Evolutionary conservation across 1,140 invertebrate species (phyloP).

Genomic region (Bombus soroeensis): DNA sequence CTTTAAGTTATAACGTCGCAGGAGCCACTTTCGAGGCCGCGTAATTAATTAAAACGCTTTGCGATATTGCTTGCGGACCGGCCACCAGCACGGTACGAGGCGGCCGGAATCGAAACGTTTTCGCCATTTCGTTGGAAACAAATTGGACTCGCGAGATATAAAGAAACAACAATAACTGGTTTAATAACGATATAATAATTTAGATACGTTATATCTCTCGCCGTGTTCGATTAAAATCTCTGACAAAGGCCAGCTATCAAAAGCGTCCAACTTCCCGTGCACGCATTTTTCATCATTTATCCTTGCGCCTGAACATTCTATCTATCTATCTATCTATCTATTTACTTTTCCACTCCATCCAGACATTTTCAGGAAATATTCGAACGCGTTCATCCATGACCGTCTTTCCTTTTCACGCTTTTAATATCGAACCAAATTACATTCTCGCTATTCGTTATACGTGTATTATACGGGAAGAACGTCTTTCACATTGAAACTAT

Average conservation of each 20-base stretch:
- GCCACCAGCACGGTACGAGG: too few relatives aligned
- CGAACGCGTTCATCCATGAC: neutral
- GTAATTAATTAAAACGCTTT: constrained; percentile 40
- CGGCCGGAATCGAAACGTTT: constrained; percentile 2
- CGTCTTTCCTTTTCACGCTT: neutral
- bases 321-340: neutral
- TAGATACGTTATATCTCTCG: neutral
- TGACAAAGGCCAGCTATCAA: neutral
- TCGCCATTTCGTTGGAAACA: neutral
- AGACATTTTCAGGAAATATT: neutral
- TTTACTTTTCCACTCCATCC: too few relatives aligned
- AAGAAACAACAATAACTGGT: neutral
- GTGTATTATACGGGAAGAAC: neutral
- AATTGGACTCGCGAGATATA: neutral
- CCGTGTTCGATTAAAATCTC: neutral
- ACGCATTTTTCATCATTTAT: neutral
- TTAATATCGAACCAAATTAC: neutral
- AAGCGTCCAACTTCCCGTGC: neutral
- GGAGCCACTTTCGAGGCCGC: neutral
- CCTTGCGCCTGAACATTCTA: neutral
- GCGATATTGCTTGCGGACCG: neutral
- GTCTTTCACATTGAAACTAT: neutral
- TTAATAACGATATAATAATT: constrained; percentile 1
- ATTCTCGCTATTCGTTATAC: too few relatives aligned
- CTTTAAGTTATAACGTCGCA: neutral